A percentile compares a stretch with the other conserved stretches of the same genome.
Conservation (phyloP, 2,113 vertebrate species). For the Lipophrys pholis region DNA sequence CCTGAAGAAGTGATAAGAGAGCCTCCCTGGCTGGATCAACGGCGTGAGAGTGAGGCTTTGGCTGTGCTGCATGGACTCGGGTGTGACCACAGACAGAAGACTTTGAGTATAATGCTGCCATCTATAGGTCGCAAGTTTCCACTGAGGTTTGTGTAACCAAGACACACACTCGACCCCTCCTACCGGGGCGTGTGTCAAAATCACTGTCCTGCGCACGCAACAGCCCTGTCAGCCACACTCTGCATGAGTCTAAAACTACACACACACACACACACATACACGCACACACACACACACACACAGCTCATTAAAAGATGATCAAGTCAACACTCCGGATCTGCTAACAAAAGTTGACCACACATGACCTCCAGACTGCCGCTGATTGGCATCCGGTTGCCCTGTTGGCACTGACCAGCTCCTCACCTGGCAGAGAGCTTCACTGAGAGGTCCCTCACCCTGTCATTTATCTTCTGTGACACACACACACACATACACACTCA, state of each 20-base stretch:
- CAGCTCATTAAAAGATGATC: slow-evolving; percentile 41
- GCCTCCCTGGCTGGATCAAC: slow-evolving; percentile 15
- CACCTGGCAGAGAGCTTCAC: slow-evolving; percentile 59
- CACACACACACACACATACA: too few species aligned
- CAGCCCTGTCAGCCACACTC: neutral
- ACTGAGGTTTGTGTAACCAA: neutral
- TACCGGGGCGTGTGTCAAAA: slow-evolving; percentile 6
- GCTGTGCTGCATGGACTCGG: slow-evolving; percentile 30
- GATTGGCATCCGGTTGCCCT: slow-evolving; percentile 69
- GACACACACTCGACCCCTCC: neutral
- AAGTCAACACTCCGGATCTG: slow-evolving; percentile 3
- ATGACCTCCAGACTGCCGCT: slow-evolving; percentile 55
- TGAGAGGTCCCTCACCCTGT: slow-evolving; percentile 63
- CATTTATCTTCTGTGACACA: slow-evolving; percentile 38
- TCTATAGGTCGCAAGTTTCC: slow-evolving; percentile 63
- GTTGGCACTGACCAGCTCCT: slow-evolving; percentile 51
- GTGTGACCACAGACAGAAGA: slow-evolving; percentile 37
- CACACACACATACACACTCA: slow-evolving; percentile 20
- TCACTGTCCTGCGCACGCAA: neutral
- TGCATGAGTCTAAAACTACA: slow-evolving; percentile 1
- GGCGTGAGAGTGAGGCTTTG: neutral
- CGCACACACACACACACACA: slow-evolving; percentile 1
- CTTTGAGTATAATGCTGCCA: slow-evolving; percentile 75
- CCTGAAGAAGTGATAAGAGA: slow-evolving; percentile 6
- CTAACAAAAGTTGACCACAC: slow-evolving; percentile 42